Evolutionary conservation across 2,797 vertebrate genomes (phyloP).

Genomic region (Parotocinclus haroldoi): DNA sequence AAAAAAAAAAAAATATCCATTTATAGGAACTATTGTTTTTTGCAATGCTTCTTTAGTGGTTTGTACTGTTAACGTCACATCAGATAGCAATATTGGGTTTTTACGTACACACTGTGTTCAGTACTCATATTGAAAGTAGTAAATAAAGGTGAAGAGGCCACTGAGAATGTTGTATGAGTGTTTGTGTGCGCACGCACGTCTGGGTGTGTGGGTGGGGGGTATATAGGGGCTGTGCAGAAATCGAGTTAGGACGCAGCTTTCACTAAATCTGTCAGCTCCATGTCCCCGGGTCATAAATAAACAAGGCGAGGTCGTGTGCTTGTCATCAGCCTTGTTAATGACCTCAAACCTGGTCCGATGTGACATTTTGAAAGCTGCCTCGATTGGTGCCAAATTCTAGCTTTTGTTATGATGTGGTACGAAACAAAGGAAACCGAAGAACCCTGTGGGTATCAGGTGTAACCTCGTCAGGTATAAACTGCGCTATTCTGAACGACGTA

Average conservation of each 20-base stretch:
- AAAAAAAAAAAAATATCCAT: too few relatives aligned
- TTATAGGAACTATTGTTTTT: too few relatives aligned
- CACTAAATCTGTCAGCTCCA: conserved; percentile 67
- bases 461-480: conserved; percentile 15
- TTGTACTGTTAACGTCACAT: too few relatives aligned
- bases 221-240: conserved; percentile 62
- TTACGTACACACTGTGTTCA: background rate
- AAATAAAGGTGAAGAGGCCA: conserved; percentile 20
- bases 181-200: conserved; percentile 3
- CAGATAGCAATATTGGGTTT: too few relatives aligned
- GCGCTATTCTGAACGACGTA: conserved; percentile 7
- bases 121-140: conserved; percentile 14
- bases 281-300: conserved; percentile 68
- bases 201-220: conserved; percentile 38
- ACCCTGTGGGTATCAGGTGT: background rate
- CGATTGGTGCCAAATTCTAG: too few relatives aligned
- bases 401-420: background rate
- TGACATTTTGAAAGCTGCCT: conserved; percentile 26
- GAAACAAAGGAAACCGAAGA: conserved; percentile 14
- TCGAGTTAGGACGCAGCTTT: conserved; percentile 68
- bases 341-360: conserved; percentile 32
- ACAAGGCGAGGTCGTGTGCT: conserved; percentile 46
- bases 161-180: background rate
- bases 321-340: conserved; percentile 55
- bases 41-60: too few relatives aligned